A percentile compares a stretch with the other conserved stretches of the same genome.
Evolutionary conservation across 2,113 vertebrate species (phyloP).

Genomic region (Hoplias malabaricus): DNA sequence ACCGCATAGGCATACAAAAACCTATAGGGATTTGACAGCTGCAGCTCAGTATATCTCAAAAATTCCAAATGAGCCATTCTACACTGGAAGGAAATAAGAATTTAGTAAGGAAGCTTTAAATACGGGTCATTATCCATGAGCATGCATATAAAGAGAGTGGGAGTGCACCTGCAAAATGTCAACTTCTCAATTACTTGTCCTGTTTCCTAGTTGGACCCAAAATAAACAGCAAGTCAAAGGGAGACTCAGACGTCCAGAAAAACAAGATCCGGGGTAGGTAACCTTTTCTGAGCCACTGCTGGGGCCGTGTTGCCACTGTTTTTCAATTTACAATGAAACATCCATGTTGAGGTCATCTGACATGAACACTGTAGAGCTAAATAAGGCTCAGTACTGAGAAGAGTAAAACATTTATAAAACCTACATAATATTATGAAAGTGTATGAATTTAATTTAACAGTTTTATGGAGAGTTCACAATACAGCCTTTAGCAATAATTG

Average conservation of each 20-base stretch:
- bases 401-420: not conserved
- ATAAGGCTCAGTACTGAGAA: not conserved
- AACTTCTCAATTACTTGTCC: slow-evolving; percentile 42
- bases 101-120: slow-evolving; percentile 10
- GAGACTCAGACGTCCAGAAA: slow-evolving; percentile 75
- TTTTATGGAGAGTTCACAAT: too few species aligned
- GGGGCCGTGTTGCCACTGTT: not conserved
- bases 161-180: slow-evolving; percentile 44
- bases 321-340: not conserved
- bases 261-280: slow-evolving; percentile 76
- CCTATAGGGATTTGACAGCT: not conserved
- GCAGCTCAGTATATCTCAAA: not conserved
- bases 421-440: not conserved
- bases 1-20: not conserved
- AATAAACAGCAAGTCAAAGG: slow-evolving; percentile 74
- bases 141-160: not conserved
- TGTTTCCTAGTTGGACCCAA: slow-evolving; percentile 76
- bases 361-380: not conserved
- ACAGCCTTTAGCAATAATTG: too few species aligned
- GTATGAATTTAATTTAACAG: not conserved
- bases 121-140: slow-evolving; percentile 31
- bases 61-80: not conserved
- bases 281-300: not conserved
- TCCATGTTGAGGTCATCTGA: not conserved
- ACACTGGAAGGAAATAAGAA: slow-evolving; percentile 2